Evolutionary conservation across 92 coral and sea anemone genomes (phyloP), one percentile per base, ranked within the genome.

Genomic region (Desmophyllum pertusum): DNA sequence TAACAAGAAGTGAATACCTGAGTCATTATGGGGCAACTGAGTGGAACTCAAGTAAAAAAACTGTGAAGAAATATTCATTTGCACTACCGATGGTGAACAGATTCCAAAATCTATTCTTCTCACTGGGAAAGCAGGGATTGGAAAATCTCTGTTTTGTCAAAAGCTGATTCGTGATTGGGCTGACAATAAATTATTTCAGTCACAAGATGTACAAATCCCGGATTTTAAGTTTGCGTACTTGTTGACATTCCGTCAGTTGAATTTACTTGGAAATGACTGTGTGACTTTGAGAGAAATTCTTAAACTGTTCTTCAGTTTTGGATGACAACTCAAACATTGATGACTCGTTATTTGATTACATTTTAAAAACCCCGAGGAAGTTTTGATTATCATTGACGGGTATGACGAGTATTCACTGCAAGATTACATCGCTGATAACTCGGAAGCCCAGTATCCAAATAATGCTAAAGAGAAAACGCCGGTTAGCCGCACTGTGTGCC

Each of bases 121-220:
- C 30, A 84, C 55, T 63, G 93, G 93, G 13, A 87, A 87, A 67
- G 87, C 78, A 38, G 93, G 93, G 6, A 90, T 90, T 68, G 93
- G 93, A 63, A 90, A 90, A 55, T 51, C 85, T 38, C 57, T 86
- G 21, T 81, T 90, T 51, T 76, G 77, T 18, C 86, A 69, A 45
- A 91, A 88, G 79, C 80, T 91, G 52, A 42, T 88, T 38, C 87
- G 91, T 73, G 94, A 91, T 53, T 87, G 91, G 89, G 91, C 91
- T n/a, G 38, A 67, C 48, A 81, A 27, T 25, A 21, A 38, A 21
- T 65, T 79, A 41, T 77, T 65, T 48, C 76, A 80, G 3, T 50
- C 72, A 46, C 27, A n/a, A n/a, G n/a, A n/a, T n/a, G n/a, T n/a
- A n/a, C n/a, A 53, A 38, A 35, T 35, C 25, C 78, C 39, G 6